Percentiles rank a stretch among this genome's conserved stretches.
phyloP scores from a whole-genome alignment of 2,888 invertebrate genomes.

The Argyresthia goedartella region DNA sequence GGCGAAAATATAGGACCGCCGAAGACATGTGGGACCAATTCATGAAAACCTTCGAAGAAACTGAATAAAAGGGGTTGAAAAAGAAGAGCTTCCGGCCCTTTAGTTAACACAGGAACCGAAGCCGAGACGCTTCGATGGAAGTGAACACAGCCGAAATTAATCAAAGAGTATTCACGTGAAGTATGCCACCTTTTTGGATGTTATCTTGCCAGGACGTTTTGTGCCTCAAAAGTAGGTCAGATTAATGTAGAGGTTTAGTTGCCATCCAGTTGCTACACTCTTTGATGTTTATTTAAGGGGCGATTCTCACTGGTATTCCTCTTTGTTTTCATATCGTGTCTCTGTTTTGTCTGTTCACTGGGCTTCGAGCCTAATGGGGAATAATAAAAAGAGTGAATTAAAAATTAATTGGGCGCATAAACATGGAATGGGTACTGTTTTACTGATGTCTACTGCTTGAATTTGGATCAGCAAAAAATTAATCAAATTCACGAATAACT shows the following conservation, averaged over 20 bases:
- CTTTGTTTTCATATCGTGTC: too few relatives aligned
- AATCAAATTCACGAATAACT: too few relatives aligned
- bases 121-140: neutral
- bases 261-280: neutral
- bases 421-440: too few relatives aligned
- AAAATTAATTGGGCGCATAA: too few relatives aligned
- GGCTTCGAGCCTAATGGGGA: too few relatives aligned
- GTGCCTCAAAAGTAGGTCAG: neutral
- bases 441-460: too few relatives aligned
- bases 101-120: neutral
- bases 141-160: neutral
- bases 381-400: too few relatives aligned
- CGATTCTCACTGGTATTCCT: too few relatives aligned
- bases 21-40: slow-evolving; percentile 53
- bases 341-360: too few relatives aligned
- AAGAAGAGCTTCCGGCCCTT: slow-evolving; percentile 20
- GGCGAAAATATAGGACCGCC: slow-evolving; percentile 50
- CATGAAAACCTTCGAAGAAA: slow-evolving; percentile 31
- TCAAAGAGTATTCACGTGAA: neutral
- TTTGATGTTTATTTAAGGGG: neutral
- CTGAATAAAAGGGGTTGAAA: slow-evolving; percentile 16
- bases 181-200: too few relatives aligned
- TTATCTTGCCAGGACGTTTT: neutral
- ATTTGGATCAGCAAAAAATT: too few relatives aligned
- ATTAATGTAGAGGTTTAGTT: neutral